Evolutionary conservation across 2,888 invertebrate genomes (phyloP).

Genomic region (Mechanitis mazaeus): DNA sequence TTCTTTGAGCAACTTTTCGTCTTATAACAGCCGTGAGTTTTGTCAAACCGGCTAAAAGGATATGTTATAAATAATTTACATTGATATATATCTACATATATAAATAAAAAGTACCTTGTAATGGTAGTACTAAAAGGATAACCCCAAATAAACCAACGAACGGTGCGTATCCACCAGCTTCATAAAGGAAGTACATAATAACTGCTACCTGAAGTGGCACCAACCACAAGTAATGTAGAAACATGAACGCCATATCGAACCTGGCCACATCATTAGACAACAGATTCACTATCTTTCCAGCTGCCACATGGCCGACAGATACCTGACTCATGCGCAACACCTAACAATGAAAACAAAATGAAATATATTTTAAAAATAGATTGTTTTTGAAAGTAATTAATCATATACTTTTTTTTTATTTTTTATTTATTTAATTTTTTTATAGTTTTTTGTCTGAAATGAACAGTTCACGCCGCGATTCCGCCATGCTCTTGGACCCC

Average conservation of each 20-base stretch:
- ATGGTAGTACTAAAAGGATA: conserved; percentile 75
- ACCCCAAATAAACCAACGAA: conserved; percentile 65
- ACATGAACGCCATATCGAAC: conserved; percentile 84
- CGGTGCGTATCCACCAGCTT: conserved; percentile 56
- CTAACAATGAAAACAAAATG: conserved; percentile 51
- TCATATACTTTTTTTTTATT: too few relatives aligned
- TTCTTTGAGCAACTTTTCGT: conserved; percentile 81
- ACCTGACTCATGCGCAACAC: conserved; percentile 83
- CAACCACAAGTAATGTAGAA: conserved; percentile 87
- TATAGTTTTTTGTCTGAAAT: too few relatives aligned
- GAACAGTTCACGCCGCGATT: too few relatives aligned
- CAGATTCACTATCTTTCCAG: conserved; percentile 88
- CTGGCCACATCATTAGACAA: conserved; percentile 89
- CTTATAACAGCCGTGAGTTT: conserved; percentile 55
- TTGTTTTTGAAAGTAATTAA: too few relatives aligned
- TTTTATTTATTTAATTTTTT: too few relatives aligned
- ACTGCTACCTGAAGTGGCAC: conserved; percentile 83
- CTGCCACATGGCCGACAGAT: conserved; percentile 80
- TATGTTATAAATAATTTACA: conserved; percentile 24
- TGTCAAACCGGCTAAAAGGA: conserved; percentile 54
- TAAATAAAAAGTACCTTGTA: conserved; percentile 51
- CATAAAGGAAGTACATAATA: conserved; percentile 57
- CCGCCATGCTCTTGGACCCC: too few relatives aligned
- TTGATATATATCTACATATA: not conserved
- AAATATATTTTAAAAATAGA: too few relatives aligned